phyloP scores from a whole-genome alignment of 2,113 vertebrate species.

The Prietella phreatophila region DNA sequence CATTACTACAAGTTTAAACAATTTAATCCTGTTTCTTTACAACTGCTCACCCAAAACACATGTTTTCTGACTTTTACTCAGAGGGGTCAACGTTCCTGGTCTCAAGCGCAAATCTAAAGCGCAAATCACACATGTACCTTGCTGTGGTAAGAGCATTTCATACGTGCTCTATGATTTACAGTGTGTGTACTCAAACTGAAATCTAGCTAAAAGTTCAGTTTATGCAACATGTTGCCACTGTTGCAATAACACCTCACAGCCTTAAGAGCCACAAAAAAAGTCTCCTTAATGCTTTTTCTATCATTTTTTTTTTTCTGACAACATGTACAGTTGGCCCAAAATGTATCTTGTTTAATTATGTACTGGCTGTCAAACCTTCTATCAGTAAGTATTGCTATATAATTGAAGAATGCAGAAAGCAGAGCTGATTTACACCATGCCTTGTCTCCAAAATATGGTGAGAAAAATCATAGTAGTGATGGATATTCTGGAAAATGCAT shows the following conservation, averaged over 20 bases:
- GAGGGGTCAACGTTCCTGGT: neutral
- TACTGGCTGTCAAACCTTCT: conserved; percentile 1
- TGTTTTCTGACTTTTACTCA: neutral
- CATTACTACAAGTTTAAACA: neutral
- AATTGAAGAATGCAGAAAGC: conserved; percentile 8
- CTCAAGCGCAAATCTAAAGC: neutral
- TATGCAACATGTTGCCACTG: conserved; percentile 7
- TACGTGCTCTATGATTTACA: neutral
- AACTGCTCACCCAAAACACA: neutral
- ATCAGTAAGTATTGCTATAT: neutral
- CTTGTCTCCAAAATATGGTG: neutral
- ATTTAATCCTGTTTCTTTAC: neutral
- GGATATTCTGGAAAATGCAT: conserved; percentile 9
- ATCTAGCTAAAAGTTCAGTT: neutral
- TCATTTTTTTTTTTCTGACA: neutral
- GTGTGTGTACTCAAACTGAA: neutral
- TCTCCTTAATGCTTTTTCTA: neutral
- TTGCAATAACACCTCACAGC: neutral
- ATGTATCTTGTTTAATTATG: conserved; percentile 11
- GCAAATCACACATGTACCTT: neutral
- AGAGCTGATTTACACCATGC: neutral
- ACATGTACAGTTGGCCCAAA: neutral
- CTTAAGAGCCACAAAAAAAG: neutral
- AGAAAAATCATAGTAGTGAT: neutral
- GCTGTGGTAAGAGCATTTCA: neutral